phyloP scores from a whole-genome alignment of 2,113 vertebrate species.

The Malurus alboscapulatus region DNA sequence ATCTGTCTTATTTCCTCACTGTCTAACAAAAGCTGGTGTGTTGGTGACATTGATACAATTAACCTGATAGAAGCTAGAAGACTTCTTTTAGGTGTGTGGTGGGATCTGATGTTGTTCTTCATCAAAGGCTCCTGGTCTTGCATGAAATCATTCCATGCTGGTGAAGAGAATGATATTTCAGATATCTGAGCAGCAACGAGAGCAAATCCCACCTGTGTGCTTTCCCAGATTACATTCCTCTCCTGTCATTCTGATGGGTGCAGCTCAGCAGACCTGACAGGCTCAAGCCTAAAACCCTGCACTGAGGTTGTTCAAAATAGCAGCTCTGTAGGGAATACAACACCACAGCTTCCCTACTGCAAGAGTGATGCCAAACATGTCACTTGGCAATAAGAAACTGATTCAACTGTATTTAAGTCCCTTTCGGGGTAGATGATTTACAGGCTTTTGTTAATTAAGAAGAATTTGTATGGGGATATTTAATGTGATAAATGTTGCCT shows the following conservation, averaged over 20 bases:
- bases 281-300: neutral
- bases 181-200: neutral
- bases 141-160: neutral
- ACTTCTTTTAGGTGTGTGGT: neutral
- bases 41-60: neutral
- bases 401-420: neutral
- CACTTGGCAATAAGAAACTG: neutral
- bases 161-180: neutral
- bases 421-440: neutral
- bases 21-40: neutral
- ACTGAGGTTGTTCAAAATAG: neutral
- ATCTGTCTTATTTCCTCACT: neutral
- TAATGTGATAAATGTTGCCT: neutral
- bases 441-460: neutral
- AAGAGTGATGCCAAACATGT: neutral
- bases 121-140: neutral
- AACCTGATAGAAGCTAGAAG: neutral
- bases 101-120: neutral
- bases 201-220: neutral
- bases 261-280: neutral
- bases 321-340: neutral
- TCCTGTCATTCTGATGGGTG: neutral
- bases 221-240: neutral
- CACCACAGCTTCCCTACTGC: neutral
- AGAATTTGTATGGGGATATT: neutral